Conservation (phyloP, 2,797 vertebrate species). For the Sebastes jordani region DNA sequence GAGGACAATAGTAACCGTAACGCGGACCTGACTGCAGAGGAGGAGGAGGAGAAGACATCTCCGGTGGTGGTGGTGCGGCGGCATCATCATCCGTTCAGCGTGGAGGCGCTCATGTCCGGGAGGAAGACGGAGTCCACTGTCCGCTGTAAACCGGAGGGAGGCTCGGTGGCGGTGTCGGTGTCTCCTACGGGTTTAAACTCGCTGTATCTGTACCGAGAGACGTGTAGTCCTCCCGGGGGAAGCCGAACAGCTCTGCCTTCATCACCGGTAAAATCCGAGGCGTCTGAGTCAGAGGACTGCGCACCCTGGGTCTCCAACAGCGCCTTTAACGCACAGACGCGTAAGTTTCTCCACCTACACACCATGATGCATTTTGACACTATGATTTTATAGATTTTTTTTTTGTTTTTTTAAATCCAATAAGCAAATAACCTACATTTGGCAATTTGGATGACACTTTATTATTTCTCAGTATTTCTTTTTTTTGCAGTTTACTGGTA, state of each 20-base stretch:
- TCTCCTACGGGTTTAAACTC: constrained; percentile 38
- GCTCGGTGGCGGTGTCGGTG: constrained; percentile 17
- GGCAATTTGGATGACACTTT: not conserved
- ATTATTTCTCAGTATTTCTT: not conserved
- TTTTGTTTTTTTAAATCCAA: not conserved
- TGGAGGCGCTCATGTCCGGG: constrained; percentile 82
- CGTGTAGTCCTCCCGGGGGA: constrained; percentile 48
- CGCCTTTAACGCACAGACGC: constrained; percentile 58
- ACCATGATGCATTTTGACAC: too few species aligned
- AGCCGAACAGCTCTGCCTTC: constrained; percentile 35
- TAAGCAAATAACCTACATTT: not conserved
- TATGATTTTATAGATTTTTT: not conserved
- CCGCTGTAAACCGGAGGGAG: constrained; percentile 32
- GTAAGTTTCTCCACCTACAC: constrained; percentile 59
- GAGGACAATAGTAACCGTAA: constrained; percentile 53
- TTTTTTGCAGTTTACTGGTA: not conserved
- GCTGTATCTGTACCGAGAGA: constrained; percentile 55
- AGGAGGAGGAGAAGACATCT: constrained; percentile 60
- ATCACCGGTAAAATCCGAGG: constrained; percentile 79
- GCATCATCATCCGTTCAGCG: constrained; percentile 83
- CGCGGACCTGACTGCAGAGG: constrained; percentile 11
- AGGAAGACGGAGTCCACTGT: constrained; percentile 31
- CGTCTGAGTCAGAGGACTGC: constrained; percentile 76
- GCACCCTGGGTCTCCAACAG: constrained; percentile 63
- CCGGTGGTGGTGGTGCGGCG: constrained; percentile 42